These are phyloP conservation scores for Martes martes DNA, from an alignment of 2,113 vertebrate genomes.

Conservation along the genomic window DNA sequence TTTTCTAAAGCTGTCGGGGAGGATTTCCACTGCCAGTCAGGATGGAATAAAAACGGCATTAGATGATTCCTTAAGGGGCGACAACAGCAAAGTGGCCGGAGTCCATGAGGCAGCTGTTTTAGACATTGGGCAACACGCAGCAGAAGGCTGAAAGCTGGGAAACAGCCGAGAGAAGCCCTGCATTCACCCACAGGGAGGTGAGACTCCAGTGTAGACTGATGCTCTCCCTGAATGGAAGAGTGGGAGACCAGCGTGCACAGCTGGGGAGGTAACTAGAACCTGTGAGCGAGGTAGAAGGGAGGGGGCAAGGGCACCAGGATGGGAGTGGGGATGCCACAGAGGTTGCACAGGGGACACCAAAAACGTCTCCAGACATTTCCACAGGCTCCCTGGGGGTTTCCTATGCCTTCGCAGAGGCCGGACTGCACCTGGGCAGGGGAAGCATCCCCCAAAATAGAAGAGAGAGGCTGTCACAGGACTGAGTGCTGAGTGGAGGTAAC, in stretches of 20 bases:
- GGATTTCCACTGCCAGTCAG: background rate
- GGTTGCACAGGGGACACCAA: background rate
- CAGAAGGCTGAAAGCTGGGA: background rate
- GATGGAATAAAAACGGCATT: background rate
- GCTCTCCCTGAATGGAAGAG: background rate
- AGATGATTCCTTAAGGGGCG: background rate
- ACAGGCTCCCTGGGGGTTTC: background rate
- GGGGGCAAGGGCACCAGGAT: background rate
- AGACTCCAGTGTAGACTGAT: background rate
- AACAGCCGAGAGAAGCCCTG: background rate
- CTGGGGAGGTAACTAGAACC: background rate
- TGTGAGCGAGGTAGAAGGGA: background rate
- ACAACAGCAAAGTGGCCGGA: background rate
- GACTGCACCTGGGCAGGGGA: background rate
- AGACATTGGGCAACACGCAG: background rate
- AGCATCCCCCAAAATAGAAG: background rate
- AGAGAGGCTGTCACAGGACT: background rate
- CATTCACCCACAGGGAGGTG: background rate
- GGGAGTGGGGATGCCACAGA: fast-evolving
- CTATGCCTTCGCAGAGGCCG: background rate
- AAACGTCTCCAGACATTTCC: background rate
- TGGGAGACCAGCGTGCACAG: background rate
- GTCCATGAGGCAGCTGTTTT: background rate
- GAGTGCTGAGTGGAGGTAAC: background rate
- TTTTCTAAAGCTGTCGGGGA: background rate